Base-by-base conservation (phyloP, 2,888 invertebrate genomes). In the Nipponacmea schrenckii region DNA sequence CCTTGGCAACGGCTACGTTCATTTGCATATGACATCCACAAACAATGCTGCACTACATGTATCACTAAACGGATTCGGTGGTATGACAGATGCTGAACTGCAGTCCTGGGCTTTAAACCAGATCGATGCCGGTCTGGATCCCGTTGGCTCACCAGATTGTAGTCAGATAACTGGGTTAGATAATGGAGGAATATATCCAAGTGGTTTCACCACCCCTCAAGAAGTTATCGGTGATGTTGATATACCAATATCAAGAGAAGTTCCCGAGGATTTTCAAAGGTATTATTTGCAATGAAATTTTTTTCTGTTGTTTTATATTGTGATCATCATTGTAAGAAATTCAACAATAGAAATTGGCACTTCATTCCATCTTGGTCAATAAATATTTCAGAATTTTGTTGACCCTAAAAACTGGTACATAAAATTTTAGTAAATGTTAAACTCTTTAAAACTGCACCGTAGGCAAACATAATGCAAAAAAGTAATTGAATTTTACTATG, bases 21-120 rank as follows among this genome's bases (percentile, higher is more conserved):
- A 81, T 39, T 71, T 81, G 12, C 79, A 77, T 63, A 84, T 84
- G 83, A 75, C 79, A 10, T 81, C 80, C 1, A 72, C 73, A 7
- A 69, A 68, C 2, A 71, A 74, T n/a, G 46, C 64, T 0, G 73
- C 71, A 2, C 80, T 78, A 1, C 66, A 65, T 24, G 71, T 75
- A 44, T 39, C 50, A 14, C 48, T 71, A 0, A 24, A 56, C 10
- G 74, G 74, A 0, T 76, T 68, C 46, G 15, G 69, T 7, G 64
- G 68, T 17, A 67, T 68, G 46, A 70, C 62, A 5, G 56, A 46
- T 24, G 63, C 65, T 3, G 67, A 72, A 56, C 74, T 78, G 8
- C 12, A 50, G 8, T 26, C 64, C 10, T 77, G 77, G 75, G 77
- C 75, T 0, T 62, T 69, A 45, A 46, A 50, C 1, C 66, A 74